These are phyloP conservation scores for Saccopteryx leptura DNA, from an alignment of 2,113 vertebrate genomes.

Conservation along the genomic window DNA sequence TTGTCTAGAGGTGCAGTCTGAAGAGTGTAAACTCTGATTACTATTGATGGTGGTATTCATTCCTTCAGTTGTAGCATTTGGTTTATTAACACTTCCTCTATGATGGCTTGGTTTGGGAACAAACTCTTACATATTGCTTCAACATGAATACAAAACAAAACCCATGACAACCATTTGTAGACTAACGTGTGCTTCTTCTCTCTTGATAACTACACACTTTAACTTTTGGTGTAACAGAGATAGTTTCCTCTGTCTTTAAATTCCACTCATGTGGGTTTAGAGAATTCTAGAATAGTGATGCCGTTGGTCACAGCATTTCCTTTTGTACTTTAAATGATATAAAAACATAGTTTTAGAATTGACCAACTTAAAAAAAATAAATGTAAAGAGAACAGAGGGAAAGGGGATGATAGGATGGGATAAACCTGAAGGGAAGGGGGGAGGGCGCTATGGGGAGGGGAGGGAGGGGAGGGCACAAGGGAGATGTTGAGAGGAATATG, in stretches of 20 bases:
- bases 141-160: constrained; percentile 31
- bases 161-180: not conserved
- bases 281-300: constrained; percentile 12
- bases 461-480: too few species aligned
- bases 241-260: not conserved
- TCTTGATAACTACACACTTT: not conserved
- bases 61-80: not conserved
- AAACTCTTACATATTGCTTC: not conserved
- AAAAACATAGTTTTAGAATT: constrained; percentile 4
- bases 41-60: not conserved
- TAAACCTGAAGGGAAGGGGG: too few species aligned
- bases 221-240: not conserved
- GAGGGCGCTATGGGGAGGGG: too few species aligned
- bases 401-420: too few species aligned
- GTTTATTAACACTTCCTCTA: constrained; percentile 13
- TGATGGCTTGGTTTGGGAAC: not conserved
- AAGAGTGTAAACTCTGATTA: not conserved
- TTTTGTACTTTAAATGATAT: not conserved
- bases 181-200: not conserved
- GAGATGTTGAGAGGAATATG: too few species aligned
- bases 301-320: not conserved
- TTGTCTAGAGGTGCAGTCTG: not conserved
- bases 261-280: not conserved
- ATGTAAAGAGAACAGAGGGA: not conserved
- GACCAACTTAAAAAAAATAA: not conserved